Evolutionary conservation across 1,140 invertebrate genomes (phyloP).

Genomic region (Drosophila orena): DNA sequence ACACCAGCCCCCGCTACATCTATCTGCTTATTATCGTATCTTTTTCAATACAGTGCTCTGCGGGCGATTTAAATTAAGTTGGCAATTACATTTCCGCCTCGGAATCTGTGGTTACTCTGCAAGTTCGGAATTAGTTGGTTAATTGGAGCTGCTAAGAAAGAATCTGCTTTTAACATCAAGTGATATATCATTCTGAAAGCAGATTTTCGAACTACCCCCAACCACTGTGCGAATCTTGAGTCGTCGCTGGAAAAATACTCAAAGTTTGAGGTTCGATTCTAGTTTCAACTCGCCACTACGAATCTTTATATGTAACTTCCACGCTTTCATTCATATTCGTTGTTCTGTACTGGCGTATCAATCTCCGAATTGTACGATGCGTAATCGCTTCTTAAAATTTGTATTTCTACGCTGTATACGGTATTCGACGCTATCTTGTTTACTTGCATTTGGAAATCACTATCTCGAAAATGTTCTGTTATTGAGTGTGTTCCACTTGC

Average conservation of each 20-base stretch:
- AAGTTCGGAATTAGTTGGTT: slow-evolving; percentile 6
- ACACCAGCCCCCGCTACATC: neutral
- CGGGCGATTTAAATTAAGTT: slow-evolving; percentile 44
- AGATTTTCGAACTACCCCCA: neutral
- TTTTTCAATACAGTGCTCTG: slow-evolving; percentile 26
- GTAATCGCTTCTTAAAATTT: slow-evolving; percentile 27
- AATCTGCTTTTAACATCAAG: too few relatives aligned
- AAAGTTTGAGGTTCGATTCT: slow-evolving; percentile 23
- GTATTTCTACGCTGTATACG: slow-evolving; percentile 24
- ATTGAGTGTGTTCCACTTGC: slow-evolving; percentile 47
- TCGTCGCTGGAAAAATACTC: slow-evolving; percentile 34
- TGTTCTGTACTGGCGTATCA: slow-evolving; percentile 10
- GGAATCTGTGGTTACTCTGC: neutral
- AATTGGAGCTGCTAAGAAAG: neutral
- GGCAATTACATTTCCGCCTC: slow-evolving; percentile 33
- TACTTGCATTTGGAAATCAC: slow-evolving; percentile 54
- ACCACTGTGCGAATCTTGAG: slow-evolving; percentile 32
- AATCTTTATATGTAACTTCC: neutral
- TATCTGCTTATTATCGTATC: slow-evolving; percentile 37
- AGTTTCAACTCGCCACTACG: slow-evolving; percentile 3
- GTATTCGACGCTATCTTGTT: slow-evolving; percentile 38
- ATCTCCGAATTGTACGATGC: slow-evolving; percentile 15
- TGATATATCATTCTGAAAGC: neutral
- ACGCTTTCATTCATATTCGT: slow-evolving; percentile 5
- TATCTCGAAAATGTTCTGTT: slow-evolving; percentile 58